Evolutionary conservation across 2,888 invertebrate genomes (phyloP), one percentile per base, ranked within the genome.

Genomic region (Acronicta leporina): DNA sequence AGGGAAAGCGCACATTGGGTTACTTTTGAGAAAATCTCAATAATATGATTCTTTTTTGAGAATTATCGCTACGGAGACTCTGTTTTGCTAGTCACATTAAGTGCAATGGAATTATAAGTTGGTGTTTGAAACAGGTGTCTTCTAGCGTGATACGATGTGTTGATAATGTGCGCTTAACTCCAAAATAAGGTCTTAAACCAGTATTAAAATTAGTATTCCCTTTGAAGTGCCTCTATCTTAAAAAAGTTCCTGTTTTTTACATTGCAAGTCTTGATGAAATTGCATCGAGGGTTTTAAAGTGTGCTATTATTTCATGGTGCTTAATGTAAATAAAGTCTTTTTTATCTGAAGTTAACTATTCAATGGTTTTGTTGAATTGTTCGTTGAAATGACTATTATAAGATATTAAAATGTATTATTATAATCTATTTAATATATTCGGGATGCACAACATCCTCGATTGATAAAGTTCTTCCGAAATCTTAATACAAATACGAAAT

Each of bases 191-290:
- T 68, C 57, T 68, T 68, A 70, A 43, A 66, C 66, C 84, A 83
- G 84, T 83, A 82, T 83, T 83, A 82, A 76, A 52, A 8, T 66
- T 66, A 78, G 77, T 80, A 75, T 72, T 73, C 46, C 55, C 72
- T 67, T 66, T 30, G 61, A 70, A 58, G 76, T 78, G 76, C 77
- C 78, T 80, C 80, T 68, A 63, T 73, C 54, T 77, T 54, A 64
- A 66, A 66, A n/a, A 73, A 80, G 85, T 85, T 85, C 84, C 84
- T 84, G 62, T 64, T 50, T 61, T 20, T 71, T 58, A 67, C 77
- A 83, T 82, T 75, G 78, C 80, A 81, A 75, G 75, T 74, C 63
- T 68, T 60, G 41, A 20, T 20, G 20, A 59, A 59, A 62, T 76
- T 76, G 66, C 66, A 69, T 76, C 64, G 7, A 52, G 46, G 53